These are phyloP conservation scores for Drosophila merina DNA, from an alignment of 2,888 invertebrate species.

Conservation along the genomic window DNA sequence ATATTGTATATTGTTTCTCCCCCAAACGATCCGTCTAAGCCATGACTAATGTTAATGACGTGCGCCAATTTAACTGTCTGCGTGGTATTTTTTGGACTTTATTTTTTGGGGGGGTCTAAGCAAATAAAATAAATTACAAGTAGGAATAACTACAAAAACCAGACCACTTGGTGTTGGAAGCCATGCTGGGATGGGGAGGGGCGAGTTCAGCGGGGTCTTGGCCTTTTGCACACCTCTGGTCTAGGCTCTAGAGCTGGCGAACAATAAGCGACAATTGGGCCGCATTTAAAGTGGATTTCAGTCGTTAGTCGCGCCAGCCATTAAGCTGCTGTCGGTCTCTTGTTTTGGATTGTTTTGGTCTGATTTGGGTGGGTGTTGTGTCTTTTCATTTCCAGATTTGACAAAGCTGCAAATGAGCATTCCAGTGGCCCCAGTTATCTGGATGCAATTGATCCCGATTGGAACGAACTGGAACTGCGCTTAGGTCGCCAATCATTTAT, in stretches of 20 bases:
- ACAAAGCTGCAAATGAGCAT: constrained; percentile 26
- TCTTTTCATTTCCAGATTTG: constrained; percentile 18
- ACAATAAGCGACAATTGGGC: constrained; percentile 56
- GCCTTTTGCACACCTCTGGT: constrained; percentile 35
- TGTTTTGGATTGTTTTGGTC: constrained; percentile 20
- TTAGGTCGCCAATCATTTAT: constrained; percentile 14
- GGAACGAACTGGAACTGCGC: constrained; percentile 7
- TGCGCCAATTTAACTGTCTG: constrained; percentile 48
- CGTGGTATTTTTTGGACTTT: constrained; percentile 37
- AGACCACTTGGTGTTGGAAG: constrained; percentile 23
- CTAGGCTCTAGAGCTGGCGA: constrained; percentile 15
- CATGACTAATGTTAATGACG: constrained; percentile 64
- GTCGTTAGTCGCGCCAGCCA: constrained; percentile 52
- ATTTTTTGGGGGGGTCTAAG: constrained; percentile 21
- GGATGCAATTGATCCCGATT: constrained; percentile 21
- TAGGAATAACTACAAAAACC: constrained; percentile 31
- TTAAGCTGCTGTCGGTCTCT: constrained; percentile 21
- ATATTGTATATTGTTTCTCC: neutral
- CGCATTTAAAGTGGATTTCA: constrained; percentile 52
- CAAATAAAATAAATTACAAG: constrained; percentile 53
- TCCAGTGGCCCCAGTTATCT: constrained; percentile 9
- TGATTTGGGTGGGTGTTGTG: constrained; percentile 25
- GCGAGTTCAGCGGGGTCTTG: constrained; percentile 22
- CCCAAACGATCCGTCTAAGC: constrained; percentile 32
- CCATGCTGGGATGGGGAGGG: neutral